Conservation (phyloP, 2,113 vertebrate genomes). For the Microcebus jonahi region DNA sequence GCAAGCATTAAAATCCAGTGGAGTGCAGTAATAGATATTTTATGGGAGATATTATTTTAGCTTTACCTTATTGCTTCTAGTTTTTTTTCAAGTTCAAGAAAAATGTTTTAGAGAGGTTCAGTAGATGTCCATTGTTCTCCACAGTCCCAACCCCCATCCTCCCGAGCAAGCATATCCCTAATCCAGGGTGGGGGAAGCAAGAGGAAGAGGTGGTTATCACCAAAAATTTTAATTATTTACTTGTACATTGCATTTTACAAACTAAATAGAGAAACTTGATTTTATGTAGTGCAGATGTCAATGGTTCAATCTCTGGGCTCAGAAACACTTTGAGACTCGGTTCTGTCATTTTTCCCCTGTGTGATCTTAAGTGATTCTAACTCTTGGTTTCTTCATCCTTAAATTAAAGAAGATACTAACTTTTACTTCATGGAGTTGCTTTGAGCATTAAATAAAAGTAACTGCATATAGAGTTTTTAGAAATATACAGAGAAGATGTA, state of each 20-base stretch:
- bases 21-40: conserved; percentile 57
- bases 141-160: background rate
- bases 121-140: background rate
- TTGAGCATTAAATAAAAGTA: background rate
- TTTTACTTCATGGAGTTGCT: background rate
- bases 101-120: conserved; percentile 55
- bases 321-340: background rate
- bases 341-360: background rate
- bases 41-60: conserved; percentile 60
- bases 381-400: background rate
- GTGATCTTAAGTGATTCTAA: background rate
- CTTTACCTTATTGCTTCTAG: background rate
- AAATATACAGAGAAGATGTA: background rate
- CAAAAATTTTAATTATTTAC: background rate
- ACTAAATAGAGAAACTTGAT: background rate
- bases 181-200: background rate
- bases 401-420: background rate
- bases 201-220: background rate
- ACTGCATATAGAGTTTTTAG: background rate
- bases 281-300: background rate
- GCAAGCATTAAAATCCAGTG: conserved; percentile 64
- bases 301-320: background rate
- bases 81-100: conserved; percentile 55
- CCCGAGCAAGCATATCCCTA: background rate
- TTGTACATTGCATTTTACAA: background rate